Conservation (phyloP, 2,888 invertebrate genomes). For the Cantharis nigra region DNA sequence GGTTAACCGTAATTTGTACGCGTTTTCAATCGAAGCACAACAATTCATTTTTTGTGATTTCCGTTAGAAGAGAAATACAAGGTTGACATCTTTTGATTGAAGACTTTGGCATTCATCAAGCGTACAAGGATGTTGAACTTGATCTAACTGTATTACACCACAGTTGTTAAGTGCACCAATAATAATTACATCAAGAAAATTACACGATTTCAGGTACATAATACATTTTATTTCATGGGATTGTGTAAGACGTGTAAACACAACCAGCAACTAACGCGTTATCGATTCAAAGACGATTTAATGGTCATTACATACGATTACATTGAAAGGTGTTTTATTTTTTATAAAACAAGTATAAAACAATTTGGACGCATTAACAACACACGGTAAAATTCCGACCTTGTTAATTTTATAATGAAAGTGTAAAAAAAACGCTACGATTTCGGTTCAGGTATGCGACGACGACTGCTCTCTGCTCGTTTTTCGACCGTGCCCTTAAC, state of each 20-base stretch:
- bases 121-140: constrained; percentile 27
- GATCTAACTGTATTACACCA: constrained; percentile 21
- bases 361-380: not conserved
- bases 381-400: not conserved
- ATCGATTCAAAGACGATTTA: not conserved
- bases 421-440: constrained; percentile 1
- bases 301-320: not conserved
- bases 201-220: constrained; percentile 4
- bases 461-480: constrained; percentile 5
- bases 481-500: constrained; percentile 30
- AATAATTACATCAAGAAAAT: constrained; percentile 16
- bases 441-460: constrained; percentile 20
- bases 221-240: not conserved
- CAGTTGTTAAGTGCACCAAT: constrained; percentile 9
- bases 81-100: constrained; percentile 19
- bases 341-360: not conserved
- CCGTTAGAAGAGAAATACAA: constrained; percentile 10
- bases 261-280: not conserved
- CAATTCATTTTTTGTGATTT: not conserved
- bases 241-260: not conserved
- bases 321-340: not conserved
- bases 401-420: not conserved
- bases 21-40: not conserved
- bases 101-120: constrained; percentile 9
- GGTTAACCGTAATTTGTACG: not conserved